These are phyloP conservation scores for Autographa gamma DNA, from an alignment of 2,888 invertebrate genomes.

Conservation along the genomic window DNA sequence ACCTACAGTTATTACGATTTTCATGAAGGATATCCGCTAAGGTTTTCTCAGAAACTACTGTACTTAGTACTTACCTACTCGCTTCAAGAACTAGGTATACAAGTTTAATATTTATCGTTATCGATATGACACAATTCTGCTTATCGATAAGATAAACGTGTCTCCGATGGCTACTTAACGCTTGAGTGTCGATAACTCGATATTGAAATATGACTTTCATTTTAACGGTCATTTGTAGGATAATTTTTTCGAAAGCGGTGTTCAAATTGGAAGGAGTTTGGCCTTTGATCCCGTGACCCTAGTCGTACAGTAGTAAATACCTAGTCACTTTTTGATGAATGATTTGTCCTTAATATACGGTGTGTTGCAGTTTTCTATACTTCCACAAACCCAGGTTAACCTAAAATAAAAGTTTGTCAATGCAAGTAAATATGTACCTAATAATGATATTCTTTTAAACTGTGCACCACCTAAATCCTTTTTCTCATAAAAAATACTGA, in stretches of 20 bases:
- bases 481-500: not conserved
- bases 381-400: no score
- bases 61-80: not conserved
- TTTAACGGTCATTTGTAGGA: not conserved
- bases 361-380: no score
- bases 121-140: slow-evolving; percentile 61
- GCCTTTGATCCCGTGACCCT: no score
- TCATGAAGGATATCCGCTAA: slow-evolving; percentile 35
- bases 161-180: slow-evolving; percentile 48
- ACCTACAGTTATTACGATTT: slow-evolving; percentile 12
- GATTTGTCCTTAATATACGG: no score
- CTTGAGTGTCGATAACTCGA: slow-evolving; percentile 17
- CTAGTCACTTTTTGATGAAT: no score
- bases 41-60: slow-evolving; percentile 56
- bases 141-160: slow-evolving; percentile 50
- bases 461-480: not conserved
- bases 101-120: slow-evolving; percentile 39
- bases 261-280: no score
- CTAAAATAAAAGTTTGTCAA: no score
- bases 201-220: slow-evolving; percentile 22
- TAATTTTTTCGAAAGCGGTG: not conserved
- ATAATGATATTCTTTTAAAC: no score
- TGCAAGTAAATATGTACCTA: no score
- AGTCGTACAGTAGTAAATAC: no score
- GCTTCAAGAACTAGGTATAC: slow-evolving; percentile 20